Conservation (phyloP, 2,113 vertebrate genomes). For the Casuarius casuarius region DNA sequence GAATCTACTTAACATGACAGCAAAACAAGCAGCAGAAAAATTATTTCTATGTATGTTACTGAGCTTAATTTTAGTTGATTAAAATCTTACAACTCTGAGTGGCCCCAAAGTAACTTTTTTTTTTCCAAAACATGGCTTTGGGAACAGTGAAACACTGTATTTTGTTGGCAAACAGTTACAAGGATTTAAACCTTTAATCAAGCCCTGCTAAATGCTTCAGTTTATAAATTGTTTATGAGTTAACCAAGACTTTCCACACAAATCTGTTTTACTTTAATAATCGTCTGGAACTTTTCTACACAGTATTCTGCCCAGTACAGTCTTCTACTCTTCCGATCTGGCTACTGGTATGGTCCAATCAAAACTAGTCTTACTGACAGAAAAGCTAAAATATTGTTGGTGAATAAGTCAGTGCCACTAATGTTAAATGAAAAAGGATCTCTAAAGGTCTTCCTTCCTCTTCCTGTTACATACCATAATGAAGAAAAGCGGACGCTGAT, state of each 20-base stretch:
- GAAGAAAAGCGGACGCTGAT: neutral
- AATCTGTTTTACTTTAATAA: slow-evolving; percentile 58
- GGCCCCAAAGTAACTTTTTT: neutral
- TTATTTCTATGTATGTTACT: neutral
- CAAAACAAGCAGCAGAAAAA: neutral
- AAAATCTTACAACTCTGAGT: slow-evolving; percentile 47
- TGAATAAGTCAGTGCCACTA: neutral
- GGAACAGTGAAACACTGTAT: slow-evolving; percentile 64
- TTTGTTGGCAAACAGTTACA: slow-evolving; percentile 55
- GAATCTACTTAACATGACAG: neutral
- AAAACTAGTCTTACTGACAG: neutral
- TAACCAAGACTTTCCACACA: slow-evolving; percentile 44
- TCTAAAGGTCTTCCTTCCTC: neutral
- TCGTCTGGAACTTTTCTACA: slow-evolving; percentile 44
- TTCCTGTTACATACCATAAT: neutral
- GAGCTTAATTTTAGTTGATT: slow-evolving; percentile 16
- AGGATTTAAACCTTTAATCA: slow-evolving; percentile 68
- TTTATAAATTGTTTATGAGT: slow-evolving; percentile 73
- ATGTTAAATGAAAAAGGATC: neutral
- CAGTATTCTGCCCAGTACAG: neutral
- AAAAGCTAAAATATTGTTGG: slow-evolving; percentile 3
- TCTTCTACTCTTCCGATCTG: slow-evolving; percentile 8
- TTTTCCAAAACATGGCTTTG: slow-evolving; percentile 39
- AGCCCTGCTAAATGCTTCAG: slow-evolving; percentile 49
- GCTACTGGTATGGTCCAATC: neutral